These are phyloP conservation scores for Pandemis heparana DNA, from an alignment of 2,888 invertebrate species.

Conservation along the genomic window DNA sequence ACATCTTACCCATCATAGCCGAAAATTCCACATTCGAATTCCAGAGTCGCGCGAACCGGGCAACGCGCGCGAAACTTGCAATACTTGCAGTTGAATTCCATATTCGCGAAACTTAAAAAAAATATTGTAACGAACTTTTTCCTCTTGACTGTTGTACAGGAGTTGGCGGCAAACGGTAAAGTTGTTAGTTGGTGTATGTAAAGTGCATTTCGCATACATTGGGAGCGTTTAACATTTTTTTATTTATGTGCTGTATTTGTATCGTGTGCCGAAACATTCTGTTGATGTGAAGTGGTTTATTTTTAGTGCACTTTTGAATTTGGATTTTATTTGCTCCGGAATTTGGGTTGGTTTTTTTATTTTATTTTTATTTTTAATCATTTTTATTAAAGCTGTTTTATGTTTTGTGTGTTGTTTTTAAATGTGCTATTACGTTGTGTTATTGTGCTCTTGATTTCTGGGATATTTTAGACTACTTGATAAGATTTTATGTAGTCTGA, in stretches of 20 bases:
- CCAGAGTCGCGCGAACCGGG: conserved; percentile 68
- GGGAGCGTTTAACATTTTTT: conserved; percentile 73
- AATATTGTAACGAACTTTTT: conserved; percentile 48
- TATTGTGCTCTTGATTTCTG: neutral
- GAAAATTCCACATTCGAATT: conserved; percentile 73
- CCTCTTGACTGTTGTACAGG: conserved; percentile 59
- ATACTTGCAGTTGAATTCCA: conserved; percentile 46
- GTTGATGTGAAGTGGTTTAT: conserved; percentile 80
- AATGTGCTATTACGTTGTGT: neutral
- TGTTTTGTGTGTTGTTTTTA: conserved; percentile 18
- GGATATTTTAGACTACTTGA: neutral
- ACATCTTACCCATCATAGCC: conserved; percentile 84
- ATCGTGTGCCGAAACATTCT: conserved; percentile 72
- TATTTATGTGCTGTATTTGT: conserved; percentile 68
- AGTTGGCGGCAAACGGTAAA: conserved; percentile 82
- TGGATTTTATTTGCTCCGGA: conserved; percentile 83
- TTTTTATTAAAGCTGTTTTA: conserved; percentile 45
- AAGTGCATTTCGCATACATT: conserved; percentile 74
- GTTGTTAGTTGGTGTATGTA: conserved; percentile 79
- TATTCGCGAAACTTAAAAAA: conserved; percentile 59
- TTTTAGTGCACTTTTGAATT: conserved; percentile 82
- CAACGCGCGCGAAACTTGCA: conserved; percentile 70
- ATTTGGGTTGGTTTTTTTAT: conserved; percentile 81
- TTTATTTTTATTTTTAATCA: conserved; percentile 48
- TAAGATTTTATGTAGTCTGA: neutral